Evolutionary conservation across 92 coral and sea anemone species (phyloP), one percentile per base, ranked within the genome.

Genomic region (Bergia puertoricense): DNA sequence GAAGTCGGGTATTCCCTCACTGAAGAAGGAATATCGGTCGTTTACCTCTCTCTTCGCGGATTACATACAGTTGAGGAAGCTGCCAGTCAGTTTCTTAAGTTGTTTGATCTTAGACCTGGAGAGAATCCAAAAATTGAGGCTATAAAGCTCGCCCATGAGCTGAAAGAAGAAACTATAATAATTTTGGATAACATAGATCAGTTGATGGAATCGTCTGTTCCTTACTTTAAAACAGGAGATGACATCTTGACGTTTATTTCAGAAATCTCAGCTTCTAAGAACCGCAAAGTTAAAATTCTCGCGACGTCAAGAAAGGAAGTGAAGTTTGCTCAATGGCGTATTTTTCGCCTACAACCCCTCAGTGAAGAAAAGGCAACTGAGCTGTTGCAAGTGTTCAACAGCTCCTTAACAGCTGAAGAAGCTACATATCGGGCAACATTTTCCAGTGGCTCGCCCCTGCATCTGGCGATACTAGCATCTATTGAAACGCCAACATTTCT

Each of bases 111-210:
- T 44, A 46, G 37, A 45, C 81, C 81, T 77, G 81, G 81, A 22
- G 81, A 77, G 81, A 77, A 77, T 36, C 81, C 81, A 42, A n/a
- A 45, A 23, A 20, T 6, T 3, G 81, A 77, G 36, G 81, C 81
- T 13, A 8, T 77, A 77, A 45, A 77, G 37, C 81, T 77, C 56
- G 81, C 36, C 8, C n/a, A 44, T 18, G 81, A 77, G 37, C 56
- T 77, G 81, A 44, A 44, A 77, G 81, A 77, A 77, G 40, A 45
- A 45, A 77, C 81, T 22, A 62, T 77, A 45, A 77, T 77, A 77
- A 77, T 77, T 48, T 40, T 77, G 51, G 81, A 77, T 77, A 77
- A 77, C 59, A 77, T 77, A 45, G 57, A 77, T 45, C 51, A 77
- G 2, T 77, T 77, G 57, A 43, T 77, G 62, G 59, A 77, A 77